phyloP scores from a whole-genome alignment of 2,888 invertebrate genomes.

The Drosophila parthenogenetica region DNA sequence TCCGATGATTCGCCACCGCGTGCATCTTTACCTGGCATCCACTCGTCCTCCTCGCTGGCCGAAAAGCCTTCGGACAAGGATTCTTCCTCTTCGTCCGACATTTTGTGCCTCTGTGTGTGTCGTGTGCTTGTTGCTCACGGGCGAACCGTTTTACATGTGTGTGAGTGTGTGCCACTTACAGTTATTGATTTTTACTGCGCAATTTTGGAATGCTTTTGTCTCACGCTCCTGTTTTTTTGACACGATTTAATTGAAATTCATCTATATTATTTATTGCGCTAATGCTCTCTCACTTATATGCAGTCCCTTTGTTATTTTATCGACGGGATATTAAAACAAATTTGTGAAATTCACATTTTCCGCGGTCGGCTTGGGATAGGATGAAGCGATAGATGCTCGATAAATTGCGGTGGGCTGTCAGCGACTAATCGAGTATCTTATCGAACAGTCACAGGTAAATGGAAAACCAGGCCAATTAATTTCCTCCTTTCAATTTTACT shows the following conservation, averaged over 20 bases:
- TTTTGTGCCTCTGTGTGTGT: conserved; percentile 61
- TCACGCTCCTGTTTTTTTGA: background rate
- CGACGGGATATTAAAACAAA: conserved; percentile 45
- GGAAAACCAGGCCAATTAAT: too few relatives aligned
- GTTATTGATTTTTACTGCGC: conserved; percentile 79
- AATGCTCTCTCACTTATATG: background rate
- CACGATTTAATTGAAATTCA: conserved; percentile 3
- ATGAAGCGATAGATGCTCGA: conserved; percentile 41
- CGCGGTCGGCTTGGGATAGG: conserved; percentile 56
- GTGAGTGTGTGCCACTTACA: conserved; percentile 59
- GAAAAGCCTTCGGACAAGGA: conserved; percentile 83
- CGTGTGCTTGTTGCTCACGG: conserved; percentile 77
- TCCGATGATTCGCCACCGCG: conserved; percentile 83
- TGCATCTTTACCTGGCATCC: conserved; percentile 75
- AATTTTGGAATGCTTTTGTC: conserved; percentile 46
- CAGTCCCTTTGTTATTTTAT: background rate
- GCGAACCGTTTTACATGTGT: conserved; percentile 64
- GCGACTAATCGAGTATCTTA: conserved; percentile 1
- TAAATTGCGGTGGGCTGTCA: conserved; percentile 1
- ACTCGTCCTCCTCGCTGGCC: conserved; percentile 85
- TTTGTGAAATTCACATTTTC: conserved; percentile 69
- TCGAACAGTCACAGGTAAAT: background rate
- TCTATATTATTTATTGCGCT: background rate
- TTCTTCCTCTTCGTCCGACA: conserved; percentile 84
- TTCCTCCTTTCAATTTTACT: background rate